Conservation (phyloP, 2,797 vertebrate genomes). For the Urosaurus nigricauda region DNA sequence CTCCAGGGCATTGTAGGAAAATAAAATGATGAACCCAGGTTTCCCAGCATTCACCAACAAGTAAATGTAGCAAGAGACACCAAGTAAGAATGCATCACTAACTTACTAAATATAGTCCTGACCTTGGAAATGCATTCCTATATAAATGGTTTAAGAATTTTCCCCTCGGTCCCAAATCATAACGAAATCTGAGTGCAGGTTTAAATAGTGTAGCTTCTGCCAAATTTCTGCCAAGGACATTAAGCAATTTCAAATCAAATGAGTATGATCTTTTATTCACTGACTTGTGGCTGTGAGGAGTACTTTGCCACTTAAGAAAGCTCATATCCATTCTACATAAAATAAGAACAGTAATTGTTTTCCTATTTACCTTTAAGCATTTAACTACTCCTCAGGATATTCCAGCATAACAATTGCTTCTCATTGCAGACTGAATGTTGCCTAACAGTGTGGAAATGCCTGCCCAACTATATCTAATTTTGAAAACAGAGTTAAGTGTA, state of each 20-base stretch:
- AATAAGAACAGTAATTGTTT: conserved; percentile 47
- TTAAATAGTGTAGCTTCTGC: not conserved
- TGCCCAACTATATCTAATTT: conserved; percentile 26
- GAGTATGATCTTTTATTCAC: not conserved
- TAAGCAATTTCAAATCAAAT: not conserved
- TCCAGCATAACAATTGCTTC: conserved; percentile 45
- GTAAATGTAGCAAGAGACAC: not conserved
- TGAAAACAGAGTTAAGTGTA: conserved; percentile 25
- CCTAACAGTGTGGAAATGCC: conserved; percentile 22
- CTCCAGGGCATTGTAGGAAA: not conserved
- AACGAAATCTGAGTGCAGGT: not conserved
- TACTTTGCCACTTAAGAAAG: conserved; percentile 41
- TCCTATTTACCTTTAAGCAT: conserved; percentile 48
- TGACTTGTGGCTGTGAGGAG: not conserved
- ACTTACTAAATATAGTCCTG: not conserved
- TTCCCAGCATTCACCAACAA: not conserved
- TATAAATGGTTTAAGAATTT: not conserved
- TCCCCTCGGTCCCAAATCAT: not conserved
- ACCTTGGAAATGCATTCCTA: too few relatives aligned
- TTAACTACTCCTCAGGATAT: conserved; percentile 55
- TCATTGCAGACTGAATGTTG: conserved; percentile 41
- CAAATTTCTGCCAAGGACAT: not conserved
- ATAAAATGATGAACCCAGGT: too few relatives aligned
- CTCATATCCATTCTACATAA: conserved; percentile 50
- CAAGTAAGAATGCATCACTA: not conserved